Conservation (phyloP, 92 coral and sea anemone species). For the Phenganax marumi region DNA sequence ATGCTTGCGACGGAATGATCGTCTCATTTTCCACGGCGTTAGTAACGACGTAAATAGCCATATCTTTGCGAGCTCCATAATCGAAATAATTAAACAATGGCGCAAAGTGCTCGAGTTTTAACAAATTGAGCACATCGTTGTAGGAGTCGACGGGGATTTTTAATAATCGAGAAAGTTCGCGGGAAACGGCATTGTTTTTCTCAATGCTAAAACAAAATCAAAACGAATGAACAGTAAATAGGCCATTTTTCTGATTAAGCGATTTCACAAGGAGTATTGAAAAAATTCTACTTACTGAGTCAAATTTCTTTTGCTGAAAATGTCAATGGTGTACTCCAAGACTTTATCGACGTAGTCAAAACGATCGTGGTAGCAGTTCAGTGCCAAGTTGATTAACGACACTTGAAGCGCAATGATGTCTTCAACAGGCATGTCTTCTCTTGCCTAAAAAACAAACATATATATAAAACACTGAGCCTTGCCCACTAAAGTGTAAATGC, state of each 20-base stretch:
- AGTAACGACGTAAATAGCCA: conserved; percentile 77
- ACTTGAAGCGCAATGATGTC: conserved; percentile 96
- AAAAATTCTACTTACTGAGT: conserved; percentile 66
- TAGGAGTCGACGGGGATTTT: conserved; percentile 97
- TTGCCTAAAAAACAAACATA: conserved; percentile 58
- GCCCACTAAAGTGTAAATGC: not conserved
- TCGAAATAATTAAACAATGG: conserved; percentile 90
- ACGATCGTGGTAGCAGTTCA: conserved; percentile 93
- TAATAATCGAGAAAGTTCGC: conserved; percentile 79
- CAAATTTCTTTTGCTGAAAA: conserved; percentile 75
- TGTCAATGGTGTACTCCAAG: conserved; percentile 79
- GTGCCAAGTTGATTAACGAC: conserved; percentile 85
- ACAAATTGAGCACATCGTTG: conserved; percentile 77
- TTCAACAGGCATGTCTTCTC: conserved; percentile 96
- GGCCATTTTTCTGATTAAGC: not conserved
- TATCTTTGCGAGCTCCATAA: conserved; percentile 80
- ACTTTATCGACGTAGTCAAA: conserved; percentile 97
- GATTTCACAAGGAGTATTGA: not conserved
- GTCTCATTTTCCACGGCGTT: conserved; percentile 94
- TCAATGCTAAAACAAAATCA: conserved; percentile 65
- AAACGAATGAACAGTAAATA: not conserved
- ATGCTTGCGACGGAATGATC: conserved; percentile 81
- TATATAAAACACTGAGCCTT: not conserved
- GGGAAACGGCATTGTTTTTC: conserved; percentile 90
- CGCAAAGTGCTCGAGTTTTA: conserved; percentile 76